Base-by-base conservation (phyloP, 2,113 vertebrate genomes). In the Cisticola juncidis region DNA sequence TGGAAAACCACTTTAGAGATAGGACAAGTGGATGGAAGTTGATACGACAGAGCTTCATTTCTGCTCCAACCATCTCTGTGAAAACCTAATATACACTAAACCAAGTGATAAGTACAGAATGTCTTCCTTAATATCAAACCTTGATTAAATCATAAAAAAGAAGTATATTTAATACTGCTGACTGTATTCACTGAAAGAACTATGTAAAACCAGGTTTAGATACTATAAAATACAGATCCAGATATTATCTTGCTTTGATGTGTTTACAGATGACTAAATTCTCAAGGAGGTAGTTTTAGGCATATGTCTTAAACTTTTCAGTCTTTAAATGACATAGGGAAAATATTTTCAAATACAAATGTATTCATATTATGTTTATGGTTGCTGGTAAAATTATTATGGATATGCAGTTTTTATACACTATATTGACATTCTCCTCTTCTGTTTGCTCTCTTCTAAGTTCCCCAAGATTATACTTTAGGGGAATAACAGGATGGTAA, bases 401-500 rank as follows among this genome's bases (percentile, higher is more conserved):
- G 45, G 47, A 36, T 78, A 47, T 66, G 50, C 5, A 47, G 15
- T 53, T 69, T 80, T 71, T 65, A 35, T 44, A 58, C 1, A 9
- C 38, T 60, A 1, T 48, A 65, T 44, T 35, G 57, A 45, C 5
- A 40, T 0, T 0, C 23, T 83, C 14, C 14, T 40, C 36, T 77
- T 76, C 58, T 86, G 13, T 11, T 72, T 35, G 1, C 12, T 86
- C 5, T 33, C 16, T 62, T 87, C 38, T 42, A 42, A 47, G 14
- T 76, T 65, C 69, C 47, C 62, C 16, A 44, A 38, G 28, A 66
- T 53, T 45, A 33, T 45, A 79, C 6, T 51, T 71, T 20, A 76
- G 26, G 7, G 22, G 11, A 77, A 29, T n/a, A 90, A 85, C 33
- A 50, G 9, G 15, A 33, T 36, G 20, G 22, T 50, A 95, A 85